phyloP scores from a whole-genome alignment of 2,797 vertebrate species.

The Trachops cirrhosus region DNA sequence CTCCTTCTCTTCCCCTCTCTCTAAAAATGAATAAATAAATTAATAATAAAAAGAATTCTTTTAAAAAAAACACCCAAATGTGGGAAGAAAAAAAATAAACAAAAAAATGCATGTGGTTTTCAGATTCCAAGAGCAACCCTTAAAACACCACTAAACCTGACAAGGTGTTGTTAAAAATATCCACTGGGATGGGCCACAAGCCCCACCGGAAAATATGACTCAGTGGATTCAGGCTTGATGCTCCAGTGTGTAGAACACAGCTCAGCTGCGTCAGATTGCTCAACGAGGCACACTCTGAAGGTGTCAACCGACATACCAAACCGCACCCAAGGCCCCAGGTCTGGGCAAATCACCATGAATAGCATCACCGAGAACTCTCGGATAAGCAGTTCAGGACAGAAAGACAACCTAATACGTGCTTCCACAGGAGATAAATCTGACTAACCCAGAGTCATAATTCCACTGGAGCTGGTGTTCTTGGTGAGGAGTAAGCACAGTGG shows the following conservation, averaged over 20 bases:
- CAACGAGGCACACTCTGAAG: neutral
- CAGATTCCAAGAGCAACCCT: neutral
- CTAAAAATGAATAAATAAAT: too few relatives aligned
- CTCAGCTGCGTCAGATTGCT: slow-evolving; percentile 39
- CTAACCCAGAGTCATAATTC: neutral
- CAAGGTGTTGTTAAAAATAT: neutral
- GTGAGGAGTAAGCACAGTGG: neutral
- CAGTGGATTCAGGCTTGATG: neutral
- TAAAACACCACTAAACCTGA: neutral
- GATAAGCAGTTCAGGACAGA: neutral
- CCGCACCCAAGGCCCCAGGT: slow-evolving; percentile 24
- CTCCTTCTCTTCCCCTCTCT: too few relatives aligned
- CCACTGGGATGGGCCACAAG: neutral
- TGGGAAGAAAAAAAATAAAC: neutral
- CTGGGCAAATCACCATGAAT: slow-evolving; percentile 6
- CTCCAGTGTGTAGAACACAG: neutral
- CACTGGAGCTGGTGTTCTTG: neutral
- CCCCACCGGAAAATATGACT: slow-evolving; percentile 14
- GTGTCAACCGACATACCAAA: slow-evolving; percentile 1
- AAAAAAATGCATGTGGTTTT: neutral
- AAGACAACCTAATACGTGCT: neutral
- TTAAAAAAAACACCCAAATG: too few relatives aligned
- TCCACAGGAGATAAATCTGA: neutral
- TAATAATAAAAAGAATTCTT: too few relatives aligned
- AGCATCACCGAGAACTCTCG: neutral